Base-by-base conservation (phyloP, 2,797 vertebrate species). In the Pogoniulus pusillus region DNA sequence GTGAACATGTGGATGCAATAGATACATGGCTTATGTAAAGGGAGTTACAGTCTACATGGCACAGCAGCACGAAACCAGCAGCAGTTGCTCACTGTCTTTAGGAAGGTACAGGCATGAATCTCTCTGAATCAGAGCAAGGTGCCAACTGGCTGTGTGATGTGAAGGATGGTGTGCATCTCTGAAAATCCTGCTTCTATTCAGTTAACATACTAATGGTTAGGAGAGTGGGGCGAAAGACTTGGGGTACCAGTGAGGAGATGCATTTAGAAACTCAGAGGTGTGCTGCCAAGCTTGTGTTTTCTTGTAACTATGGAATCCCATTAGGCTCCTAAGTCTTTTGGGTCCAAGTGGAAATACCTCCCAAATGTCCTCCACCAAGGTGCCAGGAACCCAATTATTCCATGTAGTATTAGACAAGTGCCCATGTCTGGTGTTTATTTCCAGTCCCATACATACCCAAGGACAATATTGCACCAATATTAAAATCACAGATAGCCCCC, bases 61-160 rank as follows among this genome's bases (percentile, higher is more conserved):
- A 45, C 12, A 65, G 63, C 60, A 43, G 41, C 26, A 43, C 4
- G 12, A 79, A 88, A 24, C 47, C 59, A 37, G 16, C 29, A 45
- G 7, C 54, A 65, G 27, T 41, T 66, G 59, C 59, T 85, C 68
- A 74, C 27, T 4, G 4, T 39, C 72, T 26, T 64, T 64, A 23
- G 30, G 24, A 57, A 78, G 35, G 17, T 39, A 12, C 62, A 22
- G 71, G 70, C 74, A 39, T 37, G 81, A 71, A 60, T 34, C 22
- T 68, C 35, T 64, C 68, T 91, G 82, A 81, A 53, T 60, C 74
- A 86, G n/a, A 80, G 7, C 59, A 72, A 68, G 64, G n/a, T 64
- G 39, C 14, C 51, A 83, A 87, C 66, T 13, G 27, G 10, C 49
- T 41, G 16, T 1, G 0, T 43, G 80, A 27, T 3, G 5, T 10